A percentile compares a stretch with the other conserved stretches of the same genome.
phyloP scores from a whole-genome alignment of 2,797 vertebrate species.

The Orestias chungarensis region DNA sequence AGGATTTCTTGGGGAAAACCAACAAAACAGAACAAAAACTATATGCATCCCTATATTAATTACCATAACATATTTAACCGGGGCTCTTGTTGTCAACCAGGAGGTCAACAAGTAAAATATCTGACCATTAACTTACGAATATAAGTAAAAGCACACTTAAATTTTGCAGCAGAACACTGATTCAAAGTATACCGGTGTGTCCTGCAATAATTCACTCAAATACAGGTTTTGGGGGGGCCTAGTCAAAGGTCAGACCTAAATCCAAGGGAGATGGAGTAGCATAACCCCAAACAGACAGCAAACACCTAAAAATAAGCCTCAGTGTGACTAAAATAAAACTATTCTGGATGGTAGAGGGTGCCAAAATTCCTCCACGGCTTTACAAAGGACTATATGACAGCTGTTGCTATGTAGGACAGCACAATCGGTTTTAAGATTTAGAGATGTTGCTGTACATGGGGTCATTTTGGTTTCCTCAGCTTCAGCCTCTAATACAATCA shows the following conservation, averaged over 20 bases:
- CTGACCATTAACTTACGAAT: background rate
- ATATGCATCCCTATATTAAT: too few species aligned
- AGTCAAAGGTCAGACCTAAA: background rate
- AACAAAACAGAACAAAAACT: too few species aligned
- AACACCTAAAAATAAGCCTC: background rate
- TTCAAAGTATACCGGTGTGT: background rate
- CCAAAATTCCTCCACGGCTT: background rate
- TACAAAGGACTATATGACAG: too few species aligned
- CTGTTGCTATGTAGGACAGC: too few species aligned
- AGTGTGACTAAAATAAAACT: background rate
- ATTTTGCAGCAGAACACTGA: background rate
- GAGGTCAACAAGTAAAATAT: background rate
- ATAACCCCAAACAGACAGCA: background rate
- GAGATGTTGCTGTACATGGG: background rate
- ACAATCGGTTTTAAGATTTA: too few species aligned
- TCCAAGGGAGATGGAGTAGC: background rate
- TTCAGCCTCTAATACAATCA: background rate
- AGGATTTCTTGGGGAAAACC: too few species aligned
- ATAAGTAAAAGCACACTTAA: background rate
- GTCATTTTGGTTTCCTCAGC: background rate
- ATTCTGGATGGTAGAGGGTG: background rate
- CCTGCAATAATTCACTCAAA: background rate
- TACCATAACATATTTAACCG: background rate
- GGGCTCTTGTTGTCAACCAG: background rate
- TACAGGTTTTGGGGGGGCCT: background rate